phyloP scores from a whole-genome alignment of 2,113 vertebrate genomes.

The Cavia porcellus region DNA sequence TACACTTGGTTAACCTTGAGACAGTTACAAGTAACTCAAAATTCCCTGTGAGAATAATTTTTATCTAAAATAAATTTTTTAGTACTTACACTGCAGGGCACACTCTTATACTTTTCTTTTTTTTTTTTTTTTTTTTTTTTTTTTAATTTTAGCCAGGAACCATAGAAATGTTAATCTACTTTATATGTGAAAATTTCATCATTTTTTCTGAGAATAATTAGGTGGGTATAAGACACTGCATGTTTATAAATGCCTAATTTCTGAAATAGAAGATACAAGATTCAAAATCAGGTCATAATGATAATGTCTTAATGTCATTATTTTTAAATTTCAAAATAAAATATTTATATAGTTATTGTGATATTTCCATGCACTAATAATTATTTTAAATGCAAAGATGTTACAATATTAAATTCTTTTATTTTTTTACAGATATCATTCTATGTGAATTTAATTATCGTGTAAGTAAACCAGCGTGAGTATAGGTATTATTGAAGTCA shows the following conservation, averaged over 20 bases:
- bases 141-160: neutral
- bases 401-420: neutral
- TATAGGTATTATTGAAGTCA: neutral
- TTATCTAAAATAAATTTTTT: neutral
- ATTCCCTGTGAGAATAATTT: neutral
- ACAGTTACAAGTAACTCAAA: neutral
- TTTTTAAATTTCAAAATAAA: neutral
- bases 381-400: neutral
- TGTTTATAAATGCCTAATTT: neutral
- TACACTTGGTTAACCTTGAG: neutral
- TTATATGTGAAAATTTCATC: neutral
- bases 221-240: neutral
- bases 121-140: too few relatives aligned
- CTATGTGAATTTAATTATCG: neutral
- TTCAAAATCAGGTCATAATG: neutral
- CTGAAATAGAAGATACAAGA: neutral
- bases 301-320: neutral
- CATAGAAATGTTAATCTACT: neutral
- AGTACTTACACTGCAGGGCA: neutral
- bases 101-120: too few relatives aligned
- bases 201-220: neutral
- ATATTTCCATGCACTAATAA: neutral
- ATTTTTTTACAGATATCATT: neutral
- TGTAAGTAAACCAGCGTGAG: neutral
- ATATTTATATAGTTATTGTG: neutral